phyloP scores from a whole-genome alignment of 2,888 invertebrate genomes.

The Ectemnius lituratus region DNA sequence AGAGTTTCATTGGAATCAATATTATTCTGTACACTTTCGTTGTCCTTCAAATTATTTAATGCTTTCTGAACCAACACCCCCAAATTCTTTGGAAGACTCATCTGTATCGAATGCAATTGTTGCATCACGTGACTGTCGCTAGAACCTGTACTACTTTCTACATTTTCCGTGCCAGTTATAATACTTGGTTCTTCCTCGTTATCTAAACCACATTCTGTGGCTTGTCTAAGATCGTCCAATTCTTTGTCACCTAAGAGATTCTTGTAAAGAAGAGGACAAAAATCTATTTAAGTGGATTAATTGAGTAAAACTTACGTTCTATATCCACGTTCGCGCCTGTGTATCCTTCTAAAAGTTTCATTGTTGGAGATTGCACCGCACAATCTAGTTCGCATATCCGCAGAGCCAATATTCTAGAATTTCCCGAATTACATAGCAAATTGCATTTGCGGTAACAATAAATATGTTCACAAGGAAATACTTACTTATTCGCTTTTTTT shows the following conservation, averaged over 20 bases:
- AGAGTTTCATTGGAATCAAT: conserved; percentile 29
- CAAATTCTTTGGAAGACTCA: conserved; percentile 67
- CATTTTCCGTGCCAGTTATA: conserved; percentile 30
- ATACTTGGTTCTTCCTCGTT: conserved; percentile 40
- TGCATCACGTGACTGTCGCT: conserved; percentile 43
- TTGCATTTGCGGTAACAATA: not conserved
- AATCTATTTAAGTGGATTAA: not conserved
- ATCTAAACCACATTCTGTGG: conserved; percentile 21
- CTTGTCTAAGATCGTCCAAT: conserved; percentile 32
- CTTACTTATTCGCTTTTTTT: conserved; percentile 86
- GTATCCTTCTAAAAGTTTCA: conserved; percentile 84
- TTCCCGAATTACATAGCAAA: not conserved
- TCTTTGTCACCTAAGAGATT: conserved; percentile 42
- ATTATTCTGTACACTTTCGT: conserved; percentile 29
- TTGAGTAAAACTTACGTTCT: conserved; percentile 53
- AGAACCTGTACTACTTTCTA: conserved; percentile 11
- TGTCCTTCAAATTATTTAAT: conserved; percentile 66
- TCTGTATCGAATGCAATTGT: conserved; percentile 50
- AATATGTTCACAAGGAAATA: not conserved
- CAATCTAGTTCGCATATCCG: conserved; percentile 91
- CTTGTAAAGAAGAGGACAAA: not conserved
- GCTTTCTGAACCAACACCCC: conserved; percentile 70
- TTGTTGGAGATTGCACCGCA: conserved; percentile 85
- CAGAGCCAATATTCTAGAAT: conserved; percentile 86
- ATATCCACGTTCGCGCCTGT: conserved; percentile 79